Percentiles rank a stretch among this genome's conserved stretches.
phyloP scores from a whole-genome alignment of 2,888 invertebrate genomes.

The Melanophora roralis region DNA sequence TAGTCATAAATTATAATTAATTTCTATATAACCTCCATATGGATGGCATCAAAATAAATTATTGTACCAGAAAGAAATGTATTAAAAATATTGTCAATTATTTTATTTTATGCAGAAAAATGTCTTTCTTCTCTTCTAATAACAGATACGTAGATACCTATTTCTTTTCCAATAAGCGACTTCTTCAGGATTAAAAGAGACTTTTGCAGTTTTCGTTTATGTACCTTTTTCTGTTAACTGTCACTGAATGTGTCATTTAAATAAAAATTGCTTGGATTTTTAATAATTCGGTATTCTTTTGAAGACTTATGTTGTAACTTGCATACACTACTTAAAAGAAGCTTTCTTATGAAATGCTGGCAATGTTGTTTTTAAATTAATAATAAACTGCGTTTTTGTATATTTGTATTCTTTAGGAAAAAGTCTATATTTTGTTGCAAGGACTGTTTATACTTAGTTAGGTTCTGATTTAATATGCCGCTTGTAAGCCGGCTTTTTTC shows the following conservation, averaged over 20 bases:
- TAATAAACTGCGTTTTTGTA: conserved; percentile 14
- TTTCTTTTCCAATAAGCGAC: conserved; percentile 10
- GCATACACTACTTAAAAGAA: background rate
- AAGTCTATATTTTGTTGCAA: conserved; percentile 1
- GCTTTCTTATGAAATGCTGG: conserved; percentile 15
- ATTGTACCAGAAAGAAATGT: conserved; percentile 7
- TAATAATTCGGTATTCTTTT: conserved; percentile 52
- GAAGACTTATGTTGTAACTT: conserved; percentile 2
- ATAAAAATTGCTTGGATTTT: conserved; percentile 41
- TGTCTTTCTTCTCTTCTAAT: conserved; percentile 8
- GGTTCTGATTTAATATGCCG: conserved; percentile 13
- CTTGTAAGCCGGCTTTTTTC: conserved; percentile 21
- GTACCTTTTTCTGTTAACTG: conserved; percentile 48
- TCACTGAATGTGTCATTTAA: conserved; percentile 52
- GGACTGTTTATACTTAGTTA: conserved; percentile 6
- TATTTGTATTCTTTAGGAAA: background rate
- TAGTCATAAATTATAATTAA: conserved; percentile 41
- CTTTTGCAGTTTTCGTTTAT: background rate
- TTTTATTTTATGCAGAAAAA: conserved; percentile 4
- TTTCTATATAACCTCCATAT: background rate
- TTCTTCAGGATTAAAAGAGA: conserved; percentile 20
- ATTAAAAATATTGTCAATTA: conserved; percentile 11
- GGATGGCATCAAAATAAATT: conserved; percentile 43
- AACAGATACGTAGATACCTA: background rate
- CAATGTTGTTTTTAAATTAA: conserved; percentile 41